A percentile compares a stretch with the other conserved stretches of the same genome.
Conservation (phyloP, 2,888 invertebrate species). For the Microctonus brassicae region DNA sequence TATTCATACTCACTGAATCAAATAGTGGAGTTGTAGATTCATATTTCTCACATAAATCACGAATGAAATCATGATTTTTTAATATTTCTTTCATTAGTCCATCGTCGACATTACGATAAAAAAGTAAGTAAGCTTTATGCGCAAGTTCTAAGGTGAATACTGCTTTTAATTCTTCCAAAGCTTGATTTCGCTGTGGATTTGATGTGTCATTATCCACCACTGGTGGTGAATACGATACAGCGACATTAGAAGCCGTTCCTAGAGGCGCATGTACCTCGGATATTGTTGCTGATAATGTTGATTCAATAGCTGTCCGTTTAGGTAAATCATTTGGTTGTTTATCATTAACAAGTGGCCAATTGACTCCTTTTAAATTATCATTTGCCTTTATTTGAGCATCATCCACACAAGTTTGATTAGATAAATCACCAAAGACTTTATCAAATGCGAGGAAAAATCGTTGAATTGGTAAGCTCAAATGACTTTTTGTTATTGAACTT, state of each 20-base stretch:
- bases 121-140: conserved; percentile 83
- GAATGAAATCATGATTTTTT: conserved; percentile 83
- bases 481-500: conserved; percentile 82
- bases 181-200: conserved; percentile 68
- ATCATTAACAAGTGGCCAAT: conserved; percentile 20
- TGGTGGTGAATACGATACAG: conserved; percentile 76
- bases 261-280: conserved; percentile 20
- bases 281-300: not conserved
- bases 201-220: conserved; percentile 54
- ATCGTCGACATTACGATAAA: conserved; percentile 81
- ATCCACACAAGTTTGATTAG: conserved; percentile 36
- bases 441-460: conserved; percentile 87
- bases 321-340: conserved; percentile 22
- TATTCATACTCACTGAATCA: conserved; percentile 26
- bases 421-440: conserved; percentile 73
- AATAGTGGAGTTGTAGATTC: conserved; percentile 71
- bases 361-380: conserved; percentile 40
- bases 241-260: conserved; percentile 68
- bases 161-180: conserved; percentile 82
- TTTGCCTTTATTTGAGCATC: conserved; percentile 28
- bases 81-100: conserved; percentile 80
- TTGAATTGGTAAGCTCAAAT: conserved; percentile 78
- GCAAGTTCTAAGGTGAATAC: conserved; percentile 91
- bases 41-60: conserved; percentile 82
- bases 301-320: conserved; percentile 42